Evolutionary conservation across 2,797 vertebrate genomes (phyloP).

Genomic region (Molothrus ater): DNA sequence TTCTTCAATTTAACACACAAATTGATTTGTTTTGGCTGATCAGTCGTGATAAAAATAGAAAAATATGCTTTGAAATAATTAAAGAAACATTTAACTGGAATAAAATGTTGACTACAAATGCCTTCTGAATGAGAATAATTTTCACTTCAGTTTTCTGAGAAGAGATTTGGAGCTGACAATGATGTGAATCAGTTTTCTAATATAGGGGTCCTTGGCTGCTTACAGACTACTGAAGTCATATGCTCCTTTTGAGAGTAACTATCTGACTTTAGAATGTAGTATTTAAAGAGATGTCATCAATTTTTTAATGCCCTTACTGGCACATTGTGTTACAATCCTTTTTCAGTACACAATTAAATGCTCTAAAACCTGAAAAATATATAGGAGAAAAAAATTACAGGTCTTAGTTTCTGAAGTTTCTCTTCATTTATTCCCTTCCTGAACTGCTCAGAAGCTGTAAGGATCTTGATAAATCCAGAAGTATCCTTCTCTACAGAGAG

Average conservation of each 20-base stretch:
- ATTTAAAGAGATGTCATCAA: background rate
- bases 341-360: background rate
- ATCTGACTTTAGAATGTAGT: background rate
- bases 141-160: background rate
- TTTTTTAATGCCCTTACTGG: background rate
- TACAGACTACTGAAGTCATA: background rate
- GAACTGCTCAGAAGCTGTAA: background rate
- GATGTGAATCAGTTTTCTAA: background rate
- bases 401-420: background rate
- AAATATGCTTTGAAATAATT: background rate
- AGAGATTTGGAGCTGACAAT: background rate
- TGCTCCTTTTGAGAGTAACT: background rate
- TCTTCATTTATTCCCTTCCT: background rate
- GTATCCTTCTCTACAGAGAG: background rate
- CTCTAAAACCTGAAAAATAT: background rate
- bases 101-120: background rate
- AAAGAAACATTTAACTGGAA: background rate
- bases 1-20: constrained; percentile 23
- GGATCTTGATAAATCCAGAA: background rate
- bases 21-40: constrained; percentile 33
- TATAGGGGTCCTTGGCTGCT: background rate
- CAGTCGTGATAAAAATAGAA: constrained; percentile 38
- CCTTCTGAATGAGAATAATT: background rate
- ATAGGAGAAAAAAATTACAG: background rate
- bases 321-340: background rate